A percentile compares a stretch with the other conserved stretches of the same genome.
phyloP scores from a whole-genome alignment of 2,113 vertebrate genomes.

The Oreochromis aureus region DNA sequence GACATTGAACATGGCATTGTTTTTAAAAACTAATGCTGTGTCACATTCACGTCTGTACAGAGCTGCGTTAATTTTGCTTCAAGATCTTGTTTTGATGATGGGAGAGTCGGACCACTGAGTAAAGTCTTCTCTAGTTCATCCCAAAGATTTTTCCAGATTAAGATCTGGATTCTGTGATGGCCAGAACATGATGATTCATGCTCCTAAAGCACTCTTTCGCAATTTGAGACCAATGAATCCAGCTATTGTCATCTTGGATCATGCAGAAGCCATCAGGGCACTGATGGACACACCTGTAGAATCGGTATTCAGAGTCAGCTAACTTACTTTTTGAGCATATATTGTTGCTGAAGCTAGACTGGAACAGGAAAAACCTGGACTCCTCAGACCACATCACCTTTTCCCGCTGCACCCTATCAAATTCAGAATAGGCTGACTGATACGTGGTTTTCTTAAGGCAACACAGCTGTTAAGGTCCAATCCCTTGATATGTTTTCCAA shows the following conservation, averaged over 20 bases:
- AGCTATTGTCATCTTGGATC: not conserved
- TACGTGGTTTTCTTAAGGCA: not conserved
- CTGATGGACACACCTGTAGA: not conserved
- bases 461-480: not conserved
- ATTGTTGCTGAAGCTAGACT: not conserved
- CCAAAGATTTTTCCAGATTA: not conserved
- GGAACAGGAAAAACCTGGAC: not conserved
- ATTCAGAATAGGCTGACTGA: not conserved
- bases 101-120: not conserved
- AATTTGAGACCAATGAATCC: not conserved
- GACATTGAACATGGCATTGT: not conserved
- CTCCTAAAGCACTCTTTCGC: not conserved
- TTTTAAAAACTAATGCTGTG: not conserved
- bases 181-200: not conserved
- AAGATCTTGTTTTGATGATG: not conserved
- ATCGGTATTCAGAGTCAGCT: not conserved
- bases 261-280: not conserved
- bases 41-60: not conserved
- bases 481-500: not conserved
- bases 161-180: not conserved
- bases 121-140: not conserved
- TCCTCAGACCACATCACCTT: not conserved
- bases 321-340: not conserved
- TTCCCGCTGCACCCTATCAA: not conserved
- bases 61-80: not conserved